phyloP scores from a whole-genome alignment of 2,888 invertebrate genomes.

The Bimastos eiseni region DNA sequence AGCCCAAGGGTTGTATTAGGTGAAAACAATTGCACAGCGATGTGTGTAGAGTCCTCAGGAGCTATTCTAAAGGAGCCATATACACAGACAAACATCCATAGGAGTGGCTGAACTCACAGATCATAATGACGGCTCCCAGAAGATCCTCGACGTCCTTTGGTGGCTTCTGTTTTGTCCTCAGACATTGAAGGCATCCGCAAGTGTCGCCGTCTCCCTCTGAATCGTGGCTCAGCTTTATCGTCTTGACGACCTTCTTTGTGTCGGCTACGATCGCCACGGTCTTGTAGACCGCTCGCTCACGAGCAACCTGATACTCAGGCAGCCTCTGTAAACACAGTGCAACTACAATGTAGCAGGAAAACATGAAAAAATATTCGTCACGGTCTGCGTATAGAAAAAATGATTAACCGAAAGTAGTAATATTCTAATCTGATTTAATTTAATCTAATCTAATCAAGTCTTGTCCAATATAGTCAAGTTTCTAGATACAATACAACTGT shows the following conservation, averaged over 20 bases:
- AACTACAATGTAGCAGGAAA: not conserved
- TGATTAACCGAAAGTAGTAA: not conserved
- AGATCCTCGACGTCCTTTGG: conserved; percentile 60
- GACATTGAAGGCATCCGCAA: conserved; percentile 56
- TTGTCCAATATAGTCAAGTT: no score
- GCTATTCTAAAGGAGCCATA: no score
- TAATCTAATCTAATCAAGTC: no score
- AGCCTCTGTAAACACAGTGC: conserved; percentile 50
- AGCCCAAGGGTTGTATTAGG: no score
- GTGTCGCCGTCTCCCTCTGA: not conserved
- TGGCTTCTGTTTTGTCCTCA: conserved; percentile 60
- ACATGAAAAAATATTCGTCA: not conserved
- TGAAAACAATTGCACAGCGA: no score
- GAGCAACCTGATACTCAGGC: conserved; percentile 62
- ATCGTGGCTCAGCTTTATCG: conserved; percentile 50
- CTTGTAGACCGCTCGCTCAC: conserved; percentile 62
- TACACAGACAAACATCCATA: not conserved
- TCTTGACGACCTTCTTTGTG: conserved; percentile 61
- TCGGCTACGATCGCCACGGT: conserved; percentile 62
- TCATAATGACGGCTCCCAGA: conserved; percentile 62
- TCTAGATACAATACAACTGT: no score
- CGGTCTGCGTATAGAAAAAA: no score
- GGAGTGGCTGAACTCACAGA: conserved; percentile 41
- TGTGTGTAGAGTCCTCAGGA: no score
- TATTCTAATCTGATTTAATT: not conserved